A percentile compares a stretch with the other conserved stretches of the same genome.
Evolutionary conservation across 2,113 vertebrate genomes (phyloP).

Genomic region (Atractosteus spatula): DNA sequence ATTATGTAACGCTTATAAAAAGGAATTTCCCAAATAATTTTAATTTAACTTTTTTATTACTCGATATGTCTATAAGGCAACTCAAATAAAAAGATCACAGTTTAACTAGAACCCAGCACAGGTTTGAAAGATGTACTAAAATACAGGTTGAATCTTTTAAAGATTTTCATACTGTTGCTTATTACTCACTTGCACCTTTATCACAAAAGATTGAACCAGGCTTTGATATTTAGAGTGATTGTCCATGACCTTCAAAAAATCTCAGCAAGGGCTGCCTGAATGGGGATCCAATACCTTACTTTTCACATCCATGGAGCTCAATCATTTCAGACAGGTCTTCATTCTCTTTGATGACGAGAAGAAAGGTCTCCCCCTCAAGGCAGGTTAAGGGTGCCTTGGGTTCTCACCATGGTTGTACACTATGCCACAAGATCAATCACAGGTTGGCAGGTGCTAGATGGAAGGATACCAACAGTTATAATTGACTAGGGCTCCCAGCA

Average conservation of each 20-base stretch:
- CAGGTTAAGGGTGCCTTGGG: conserved; percentile 27
- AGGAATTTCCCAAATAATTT: too few species aligned
- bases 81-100: too few species aligned
- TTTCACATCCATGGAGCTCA: conserved; percentile 49
- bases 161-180: too few species aligned
- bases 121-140: too few species aligned
- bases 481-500: conserved; percentile 36
- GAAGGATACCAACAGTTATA: conserved; percentile 33
- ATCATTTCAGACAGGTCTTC: conserved; percentile 52
- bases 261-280: conserved; percentile 16
- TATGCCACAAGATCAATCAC: conserved; percentile 38
- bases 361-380: conserved; percentile 39
- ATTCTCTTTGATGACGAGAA: conserved; percentile 45
- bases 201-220: too few species aligned
- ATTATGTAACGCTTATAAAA: too few species aligned
- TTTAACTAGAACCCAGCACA: too few species aligned
- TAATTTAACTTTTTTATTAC: too few species aligned
- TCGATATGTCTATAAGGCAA: too few species aligned
- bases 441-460: conserved; percentile 16
- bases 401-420: conserved; percentile 27
- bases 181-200: too few species aligned
- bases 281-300: conserved; percentile 43
- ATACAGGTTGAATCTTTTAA: too few species aligned
- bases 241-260: conserved; percentile 16
- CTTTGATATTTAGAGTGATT: conserved; percentile 33